These are phyloP conservation scores for Limnephilus rhombicus DNA, from an alignment of 2,888 invertebrate species.

Conservation along the genomic window DNA sequence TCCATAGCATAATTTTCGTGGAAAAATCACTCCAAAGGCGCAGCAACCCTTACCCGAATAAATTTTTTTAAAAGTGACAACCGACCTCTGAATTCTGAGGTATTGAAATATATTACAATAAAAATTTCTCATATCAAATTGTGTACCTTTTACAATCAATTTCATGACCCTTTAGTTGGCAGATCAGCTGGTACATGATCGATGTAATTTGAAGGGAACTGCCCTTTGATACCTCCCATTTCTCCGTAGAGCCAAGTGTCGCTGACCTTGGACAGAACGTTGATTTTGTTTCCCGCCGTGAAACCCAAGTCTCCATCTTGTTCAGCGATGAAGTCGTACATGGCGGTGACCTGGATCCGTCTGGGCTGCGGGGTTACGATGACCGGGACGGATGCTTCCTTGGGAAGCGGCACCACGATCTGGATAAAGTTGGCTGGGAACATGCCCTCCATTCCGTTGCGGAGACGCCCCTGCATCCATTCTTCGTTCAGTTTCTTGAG, in stretches of 20 bases:
- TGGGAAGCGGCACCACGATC: constrained; percentile 83
- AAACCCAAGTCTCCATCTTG: constrained; percentile 74
- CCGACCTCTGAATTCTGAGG: not conserved
- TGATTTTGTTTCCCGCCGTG: constrained; percentile 75
- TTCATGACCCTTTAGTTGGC: constrained; percentile 66
- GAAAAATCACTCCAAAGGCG: not conserved
- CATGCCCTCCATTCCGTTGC: constrained; percentile 84
- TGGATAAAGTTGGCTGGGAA: constrained; percentile 90
- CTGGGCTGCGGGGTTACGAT: constrained; percentile 59
- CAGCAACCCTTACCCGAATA: not conserved
- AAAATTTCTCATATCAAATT: not conserved
- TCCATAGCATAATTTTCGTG: too few relatives aligned
- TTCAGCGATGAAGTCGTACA: constrained; percentile 85
- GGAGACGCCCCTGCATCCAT: constrained; percentile 87
- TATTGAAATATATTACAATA: not conserved
- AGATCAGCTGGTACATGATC: constrained; percentile 78
- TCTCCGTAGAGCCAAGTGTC: constrained; percentile 89
- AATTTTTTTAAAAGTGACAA: not conserved
- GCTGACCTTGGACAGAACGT: constrained; percentile 82
- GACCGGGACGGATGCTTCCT: constrained; percentile 68
- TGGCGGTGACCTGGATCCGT: constrained; percentile 81
- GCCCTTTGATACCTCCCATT: constrained; percentile 82
- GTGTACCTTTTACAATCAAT: not conserved
- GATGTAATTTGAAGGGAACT: constrained; percentile 89
- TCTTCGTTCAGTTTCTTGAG: constrained; percentile 85